Conservation (phyloP, 1,140 invertebrate species). For the Tetragonula clypearis region DNA sequence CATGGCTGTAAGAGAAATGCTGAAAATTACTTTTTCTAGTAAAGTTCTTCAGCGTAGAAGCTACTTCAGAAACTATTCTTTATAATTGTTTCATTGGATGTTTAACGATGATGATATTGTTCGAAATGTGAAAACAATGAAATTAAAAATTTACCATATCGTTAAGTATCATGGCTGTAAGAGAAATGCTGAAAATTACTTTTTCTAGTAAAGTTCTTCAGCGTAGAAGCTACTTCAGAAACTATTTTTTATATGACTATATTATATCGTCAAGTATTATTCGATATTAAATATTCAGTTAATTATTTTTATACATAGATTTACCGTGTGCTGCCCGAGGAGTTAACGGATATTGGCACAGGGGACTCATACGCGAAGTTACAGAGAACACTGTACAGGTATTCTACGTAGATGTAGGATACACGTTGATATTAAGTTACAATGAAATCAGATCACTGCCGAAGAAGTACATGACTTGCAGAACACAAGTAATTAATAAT, state of each 20-base stretch:
- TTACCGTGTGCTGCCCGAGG: constrained; percentile 79
- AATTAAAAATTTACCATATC: too few species aligned
- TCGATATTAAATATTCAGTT: neutral
- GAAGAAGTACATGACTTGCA: constrained; percentile 60
- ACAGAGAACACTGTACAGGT: constrained; percentile 77
- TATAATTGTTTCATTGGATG: too few species aligned
- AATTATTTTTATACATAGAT: constrained; percentile 72
- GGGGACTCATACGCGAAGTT: constrained; percentile 75
- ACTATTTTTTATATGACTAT: neutral
- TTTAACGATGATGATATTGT: too few species aligned
- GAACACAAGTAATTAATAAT: constrained; percentile 69
- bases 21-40: too few species aligned
- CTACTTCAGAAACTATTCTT: too few species aligned
- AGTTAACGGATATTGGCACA: constrained; percentile 77
- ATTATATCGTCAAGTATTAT: neutral
- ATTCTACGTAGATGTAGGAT: constrained; percentile 82
- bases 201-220: neutral
- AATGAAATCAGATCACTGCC: constrained; percentile 70
- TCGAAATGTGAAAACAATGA: too few species aligned
- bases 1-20: too few species aligned
- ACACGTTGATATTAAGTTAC: constrained; percentile 67
- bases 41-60: too few species aligned
- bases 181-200: too few species aligned
- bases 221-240: neutral
- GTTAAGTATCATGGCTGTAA: too few species aligned